A percentile compares a stretch with the other conserved stretches of the same genome.
Conservation (phyloP, 2,888 invertebrate species). For the Tetranychus truncatus region DNA sequence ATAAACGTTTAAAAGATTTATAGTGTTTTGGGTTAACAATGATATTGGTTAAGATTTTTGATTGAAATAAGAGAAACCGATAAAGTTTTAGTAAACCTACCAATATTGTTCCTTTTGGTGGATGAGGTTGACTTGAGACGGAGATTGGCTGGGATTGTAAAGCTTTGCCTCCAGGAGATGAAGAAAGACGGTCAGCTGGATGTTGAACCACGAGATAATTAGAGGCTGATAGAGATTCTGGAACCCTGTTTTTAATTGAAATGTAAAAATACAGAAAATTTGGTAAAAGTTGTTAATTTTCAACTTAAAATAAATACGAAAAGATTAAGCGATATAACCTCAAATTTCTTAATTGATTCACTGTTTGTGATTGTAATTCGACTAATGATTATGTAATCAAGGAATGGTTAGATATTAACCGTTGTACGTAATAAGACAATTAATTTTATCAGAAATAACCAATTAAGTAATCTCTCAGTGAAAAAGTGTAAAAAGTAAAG, state of each 20-base stretch:
- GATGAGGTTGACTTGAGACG: constrained; percentile 25
- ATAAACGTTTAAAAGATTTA: not conserved
- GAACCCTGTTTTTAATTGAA: constrained; percentile 38
- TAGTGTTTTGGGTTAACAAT: not conserved
- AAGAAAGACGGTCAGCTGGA: constrained; percentile 39
- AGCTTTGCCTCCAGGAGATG: constrained; percentile 27
- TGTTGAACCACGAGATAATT: constrained; percentile 80
- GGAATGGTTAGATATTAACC: no score
- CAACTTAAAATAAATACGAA: no score
- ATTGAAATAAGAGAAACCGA: constrained; percentile 10
- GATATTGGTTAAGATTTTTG: not conserved
- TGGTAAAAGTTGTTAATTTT: not conserved
- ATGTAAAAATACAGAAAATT: not conserved
- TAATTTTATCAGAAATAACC: no score
- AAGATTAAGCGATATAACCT: no score
- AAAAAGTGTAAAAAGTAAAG: no score
- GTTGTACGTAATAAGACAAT: no score
- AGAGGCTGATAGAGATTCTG: constrained; percentile 50
- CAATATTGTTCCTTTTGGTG: constrained; percentile 33
- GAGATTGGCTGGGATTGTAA: constrained; percentile 26
- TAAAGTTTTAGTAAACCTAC: constrained; percentile 28
- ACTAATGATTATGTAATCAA: no score
- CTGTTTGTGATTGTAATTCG: no score
- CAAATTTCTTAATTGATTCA: no score
- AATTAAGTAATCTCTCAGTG: no score